These are phyloP conservation scores for Sporophila hypoxantha DNA, from an alignment of 2,113 vertebrate species.

Conservation along the genomic window DNA sequence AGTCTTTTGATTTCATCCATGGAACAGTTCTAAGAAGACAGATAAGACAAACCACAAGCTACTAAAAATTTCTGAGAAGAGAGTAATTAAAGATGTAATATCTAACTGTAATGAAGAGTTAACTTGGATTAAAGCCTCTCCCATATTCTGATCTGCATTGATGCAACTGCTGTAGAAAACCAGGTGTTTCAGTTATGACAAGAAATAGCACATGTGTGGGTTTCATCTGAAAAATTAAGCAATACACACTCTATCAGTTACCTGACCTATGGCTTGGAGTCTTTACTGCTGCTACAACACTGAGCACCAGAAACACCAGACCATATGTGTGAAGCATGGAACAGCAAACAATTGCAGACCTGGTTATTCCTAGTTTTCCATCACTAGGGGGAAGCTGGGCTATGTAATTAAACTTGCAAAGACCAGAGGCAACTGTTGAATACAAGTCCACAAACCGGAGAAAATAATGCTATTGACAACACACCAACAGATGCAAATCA, in stretches of 20 bases:
- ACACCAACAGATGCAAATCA: accelerated
- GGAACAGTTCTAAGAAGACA: conserved; percentile 77
- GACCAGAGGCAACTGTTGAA: neutral
- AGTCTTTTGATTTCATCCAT: conserved; percentile 89
- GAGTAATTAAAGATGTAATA: neutral
- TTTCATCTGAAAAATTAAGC: neutral
- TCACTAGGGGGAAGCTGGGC: neutral
- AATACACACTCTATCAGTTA: neutral
- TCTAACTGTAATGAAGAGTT: neutral
- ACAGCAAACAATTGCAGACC: neutral
- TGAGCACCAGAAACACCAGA: neutral
- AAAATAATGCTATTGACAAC: neutral
- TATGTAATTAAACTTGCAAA: neutral
- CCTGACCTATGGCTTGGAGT: neutral
- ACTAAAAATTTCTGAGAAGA: conserved; percentile 35
- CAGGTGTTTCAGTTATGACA: neutral
- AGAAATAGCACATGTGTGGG: accelerated
- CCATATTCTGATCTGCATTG: neutral
- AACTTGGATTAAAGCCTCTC: neutral
- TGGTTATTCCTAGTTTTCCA: neutral
- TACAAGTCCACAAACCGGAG: neutral
- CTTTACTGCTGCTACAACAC: neutral
- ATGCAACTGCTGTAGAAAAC: neutral
- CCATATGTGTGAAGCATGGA: accelerated
- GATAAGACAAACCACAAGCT: neutral